Base-by-base conservation (phyloP, 2,888 invertebrate species). In the Patella ulyssiponensis region DNA sequence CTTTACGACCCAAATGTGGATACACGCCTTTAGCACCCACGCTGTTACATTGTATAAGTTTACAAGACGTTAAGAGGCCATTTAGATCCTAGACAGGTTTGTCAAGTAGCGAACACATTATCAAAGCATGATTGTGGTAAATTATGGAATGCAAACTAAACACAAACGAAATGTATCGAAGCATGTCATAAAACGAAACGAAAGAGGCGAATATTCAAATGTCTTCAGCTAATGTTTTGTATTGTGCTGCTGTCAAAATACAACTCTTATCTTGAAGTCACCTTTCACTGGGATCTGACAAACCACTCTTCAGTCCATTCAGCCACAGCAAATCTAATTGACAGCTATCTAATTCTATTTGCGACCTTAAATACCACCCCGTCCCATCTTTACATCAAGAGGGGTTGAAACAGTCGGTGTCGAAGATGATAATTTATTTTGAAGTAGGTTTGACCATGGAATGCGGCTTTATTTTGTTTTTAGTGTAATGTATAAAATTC, bases 101-200 rank as follows among this genome's bases (percentile, higher is more conserved):
- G 20, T 23, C 20, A 64, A 23, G 20, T 14, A 64, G 23, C 20
- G 23, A 12, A 23, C 9, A 11, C 20, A 20, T 64, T 20, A 64
- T 9, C 14, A 9, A 64, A 64, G 64, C 20, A 64, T 64, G 64
- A 20, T 23, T 64, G 64, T 64, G 64, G 64, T 23, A 64, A 64
- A 23, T 64, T 64, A 14, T 64, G 64, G 64, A 64, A 64, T 64
- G 64, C n/a, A 64, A 23, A 64, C n/a, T 20, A 12, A 11, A 23
- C 23, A 11, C 20, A 20, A 64, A 64, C 11, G 23, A 11, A 23
- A 64, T 23, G 64, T 64, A 64, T 12, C 64, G 64, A 64, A 64
- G 64, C 64, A 64, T 64, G 64, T 64, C 20, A 64, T 64, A 64
- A 64, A 12, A 23, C 23, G 64, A 64, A 64, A 64, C 64, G 64